Conservation (phyloP, 2,797 vertebrate genomes). For the Pelodytes ibericus region DNA sequence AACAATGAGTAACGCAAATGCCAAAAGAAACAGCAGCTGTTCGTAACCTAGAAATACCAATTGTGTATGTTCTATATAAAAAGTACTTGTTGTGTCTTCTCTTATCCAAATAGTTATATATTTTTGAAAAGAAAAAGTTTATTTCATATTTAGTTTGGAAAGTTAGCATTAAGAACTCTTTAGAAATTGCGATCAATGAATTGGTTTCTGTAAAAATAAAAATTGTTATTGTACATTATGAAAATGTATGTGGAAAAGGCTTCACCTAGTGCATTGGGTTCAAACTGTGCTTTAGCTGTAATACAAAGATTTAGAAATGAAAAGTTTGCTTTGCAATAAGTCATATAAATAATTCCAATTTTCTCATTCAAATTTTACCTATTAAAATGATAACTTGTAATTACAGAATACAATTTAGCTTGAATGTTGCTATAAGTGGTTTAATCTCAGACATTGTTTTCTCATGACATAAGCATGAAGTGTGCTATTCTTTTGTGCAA, state of each 20-base stretch:
- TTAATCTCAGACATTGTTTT: not conserved
- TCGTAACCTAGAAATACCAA: conserved; percentile 47
- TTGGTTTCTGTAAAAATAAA: not conserved
- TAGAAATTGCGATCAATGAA: conserved; percentile 8
- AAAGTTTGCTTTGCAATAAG: not conserved
- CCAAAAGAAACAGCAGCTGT: conserved; percentile 55
- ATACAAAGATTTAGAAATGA: not conserved
- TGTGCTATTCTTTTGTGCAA: not conserved
- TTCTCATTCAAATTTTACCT: no score
- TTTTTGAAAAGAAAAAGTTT: conserved; percentile 49
- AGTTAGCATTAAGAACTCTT: conserved; percentile 21
- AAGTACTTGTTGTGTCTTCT: conserved; percentile 33
- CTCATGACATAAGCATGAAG: not conserved
- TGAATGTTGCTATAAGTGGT: not conserved
- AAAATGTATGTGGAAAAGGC: not conserved
- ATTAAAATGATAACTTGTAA: not conserved
- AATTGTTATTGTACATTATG: not conserved
- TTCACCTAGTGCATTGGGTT: conserved; percentile 1
- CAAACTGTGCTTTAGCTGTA: not conserved
- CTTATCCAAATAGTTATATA: conserved; percentile 45
- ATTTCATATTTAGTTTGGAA: conserved; percentile 20
- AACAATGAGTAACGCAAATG: conserved; percentile 45
- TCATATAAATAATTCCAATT: not conserved
- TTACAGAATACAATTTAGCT: not conserved
- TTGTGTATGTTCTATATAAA: conserved; percentile 37